Conservation (phyloP, 2,888 invertebrate genomes). For the Conistra vaccinii region DNA sequence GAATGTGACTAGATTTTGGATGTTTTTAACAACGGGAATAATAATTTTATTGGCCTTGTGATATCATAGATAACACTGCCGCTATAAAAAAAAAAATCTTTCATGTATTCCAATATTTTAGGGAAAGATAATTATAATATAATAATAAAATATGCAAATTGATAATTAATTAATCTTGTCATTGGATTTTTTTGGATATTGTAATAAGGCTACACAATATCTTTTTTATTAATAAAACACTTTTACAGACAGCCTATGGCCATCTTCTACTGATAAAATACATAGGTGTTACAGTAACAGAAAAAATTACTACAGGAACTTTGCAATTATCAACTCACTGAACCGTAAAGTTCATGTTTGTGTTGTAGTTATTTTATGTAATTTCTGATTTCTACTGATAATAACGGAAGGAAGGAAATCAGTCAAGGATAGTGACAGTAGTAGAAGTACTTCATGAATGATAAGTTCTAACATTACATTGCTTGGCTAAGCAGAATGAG, state of each 20-base stretch:
- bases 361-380: not conserved
- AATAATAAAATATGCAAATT: not conserved
- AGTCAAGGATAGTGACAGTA: not conserved
- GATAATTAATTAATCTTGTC: not conserved
- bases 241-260: not conserved
- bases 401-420: not conserved
- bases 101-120: not conserved
- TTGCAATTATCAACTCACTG: conserved; percentile 8
- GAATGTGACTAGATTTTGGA: too few species aligned
- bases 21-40: not conserved
- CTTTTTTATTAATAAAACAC: not conserved
- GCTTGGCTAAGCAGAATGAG: not conserved
- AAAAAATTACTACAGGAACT: not conserved
- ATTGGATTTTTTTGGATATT: not conserved
- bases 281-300: not conserved
- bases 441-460: not conserved
- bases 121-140: not conserved
- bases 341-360: not conserved
- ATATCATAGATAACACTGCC: too few species aligned
- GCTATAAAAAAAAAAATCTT: too few species aligned
- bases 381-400: not conserved
- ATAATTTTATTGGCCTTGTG: not conserved
- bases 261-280: not conserved
- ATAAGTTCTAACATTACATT: conserved; percentile 16
- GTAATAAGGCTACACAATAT: not conserved